These are phyloP conservation scores for Caenorhabditis remanei DNA, from an alignment of 1,140 invertebrate genomes.

Conservation along the genomic window DNA sequence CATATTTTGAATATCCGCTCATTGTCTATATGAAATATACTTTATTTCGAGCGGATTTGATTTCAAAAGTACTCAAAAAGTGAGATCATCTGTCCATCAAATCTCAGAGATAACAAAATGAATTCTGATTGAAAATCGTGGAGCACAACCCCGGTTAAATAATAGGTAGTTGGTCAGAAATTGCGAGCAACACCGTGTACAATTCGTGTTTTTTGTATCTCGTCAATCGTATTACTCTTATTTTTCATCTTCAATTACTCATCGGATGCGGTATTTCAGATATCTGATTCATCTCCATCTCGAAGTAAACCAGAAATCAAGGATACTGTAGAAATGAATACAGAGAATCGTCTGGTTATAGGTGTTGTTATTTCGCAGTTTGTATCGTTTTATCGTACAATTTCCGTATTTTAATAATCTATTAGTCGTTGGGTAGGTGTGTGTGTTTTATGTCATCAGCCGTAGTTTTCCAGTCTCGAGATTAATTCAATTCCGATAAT, in stretches of 20 bases:
- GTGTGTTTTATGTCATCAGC: too few species aligned
- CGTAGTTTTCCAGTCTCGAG: too few species aligned
- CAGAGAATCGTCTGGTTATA: too few species aligned
- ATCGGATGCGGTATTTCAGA: not conserved
- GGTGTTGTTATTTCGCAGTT: too few species aligned
- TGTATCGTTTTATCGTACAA: not conserved
- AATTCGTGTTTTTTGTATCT: conserved; percentile 4
- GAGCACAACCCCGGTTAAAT: conserved; percentile 1
- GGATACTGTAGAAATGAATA: too few species aligned
- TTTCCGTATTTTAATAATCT: too few species aligned
- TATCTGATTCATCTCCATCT: too few species aligned
- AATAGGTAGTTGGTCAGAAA: not conserved
- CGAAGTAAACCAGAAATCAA: not conserved
- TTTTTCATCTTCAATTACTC: not conserved
- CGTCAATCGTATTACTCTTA: not conserved
- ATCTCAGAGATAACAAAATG: not conserved
- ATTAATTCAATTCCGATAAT: too few species aligned
- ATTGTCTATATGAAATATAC: not conserved
- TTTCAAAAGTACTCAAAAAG: not conserved
- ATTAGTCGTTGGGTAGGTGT: not conserved
- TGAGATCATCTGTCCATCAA: not conserved
- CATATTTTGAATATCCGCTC: not conserved
- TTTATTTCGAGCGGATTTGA: not conserved
- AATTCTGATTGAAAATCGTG: not conserved
- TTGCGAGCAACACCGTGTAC: not conserved